These are phyloP conservation scores for Drosophila nr. fundita DNA, from an alignment of 2,888 invertebrate genomes.

Conservation along the genomic window DNA sequence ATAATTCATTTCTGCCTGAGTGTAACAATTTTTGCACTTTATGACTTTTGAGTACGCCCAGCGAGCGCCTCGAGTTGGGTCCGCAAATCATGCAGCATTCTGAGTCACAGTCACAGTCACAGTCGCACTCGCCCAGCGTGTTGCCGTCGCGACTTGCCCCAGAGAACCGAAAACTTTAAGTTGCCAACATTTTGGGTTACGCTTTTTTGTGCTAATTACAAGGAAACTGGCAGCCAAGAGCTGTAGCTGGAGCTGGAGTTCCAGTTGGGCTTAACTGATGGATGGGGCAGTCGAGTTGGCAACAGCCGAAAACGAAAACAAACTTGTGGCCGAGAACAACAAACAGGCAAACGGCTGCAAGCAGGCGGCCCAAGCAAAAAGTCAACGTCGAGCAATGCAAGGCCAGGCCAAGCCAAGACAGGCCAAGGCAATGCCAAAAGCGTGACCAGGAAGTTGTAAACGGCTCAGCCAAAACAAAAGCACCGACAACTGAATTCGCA, in stretches of 20 bases:
- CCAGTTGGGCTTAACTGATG: constrained; percentile 46
- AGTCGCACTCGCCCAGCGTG: constrained; percentile 43
- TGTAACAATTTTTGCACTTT: constrained; percentile 81
- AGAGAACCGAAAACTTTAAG: constrained; percentile 56
- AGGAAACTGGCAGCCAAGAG: constrained; percentile 53
- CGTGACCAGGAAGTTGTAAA: constrained; percentile 81
- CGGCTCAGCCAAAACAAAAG: constrained; percentile 67
- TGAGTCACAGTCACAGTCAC: constrained; percentile 27
- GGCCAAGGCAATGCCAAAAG: constrained; percentile 63
- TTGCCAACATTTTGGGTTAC: constrained; percentile 71
- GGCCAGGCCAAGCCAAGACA: constrained; percentile 50
- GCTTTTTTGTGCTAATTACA: constrained; percentile 75
- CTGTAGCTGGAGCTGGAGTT: constrained; percentile 13
- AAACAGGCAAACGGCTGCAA: constrained; percentile 51
- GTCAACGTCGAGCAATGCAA: constrained; percentile 51
- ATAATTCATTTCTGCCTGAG: constrained; percentile 80
- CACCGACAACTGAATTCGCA: constrained; percentile 42
- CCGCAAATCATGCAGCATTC: constrained; percentile 72
- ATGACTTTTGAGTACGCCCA: constrained; percentile 78
- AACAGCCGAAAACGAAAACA: constrained; percentile 70
- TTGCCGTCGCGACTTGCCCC: constrained; percentile 31
- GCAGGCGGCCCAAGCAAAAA: constrained; percentile 34
- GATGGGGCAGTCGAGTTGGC: constrained; percentile 71
- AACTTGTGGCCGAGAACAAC: constrained; percentile 73
- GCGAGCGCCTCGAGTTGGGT: constrained; percentile 58